Percentiles rank a stretch among this genome's conserved stretches.
Evolutionary conservation across 2,797 vertebrate species (phyloP).

Genomic region (Crenichthys baileyi): DNA sequence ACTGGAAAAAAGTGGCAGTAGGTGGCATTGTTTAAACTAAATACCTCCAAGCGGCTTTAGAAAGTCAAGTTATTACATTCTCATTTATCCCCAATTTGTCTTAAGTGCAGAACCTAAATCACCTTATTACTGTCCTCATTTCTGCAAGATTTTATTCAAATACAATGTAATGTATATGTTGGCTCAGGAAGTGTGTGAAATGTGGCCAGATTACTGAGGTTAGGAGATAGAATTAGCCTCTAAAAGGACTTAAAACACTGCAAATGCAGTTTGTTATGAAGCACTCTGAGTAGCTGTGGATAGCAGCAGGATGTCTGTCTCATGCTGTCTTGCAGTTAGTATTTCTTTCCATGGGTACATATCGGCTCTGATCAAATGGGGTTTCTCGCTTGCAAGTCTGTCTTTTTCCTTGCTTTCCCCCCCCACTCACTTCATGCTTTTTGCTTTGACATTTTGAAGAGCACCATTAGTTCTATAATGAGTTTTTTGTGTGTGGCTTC

Average conservation of each 20-base stretch:
- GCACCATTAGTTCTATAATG: conserved; percentile 71
- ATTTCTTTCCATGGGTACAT: conserved; percentile 25
- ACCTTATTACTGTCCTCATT: neutral
- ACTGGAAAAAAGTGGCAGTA: conserved; percentile 18
- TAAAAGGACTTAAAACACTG: conserved; percentile 30
- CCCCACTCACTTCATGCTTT: conserved; percentile 33
- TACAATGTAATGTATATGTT: neutral
- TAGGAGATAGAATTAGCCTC: conserved; percentile 22
- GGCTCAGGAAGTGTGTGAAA: conserved; percentile 6
- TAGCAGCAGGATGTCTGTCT: conserved; percentile 43
- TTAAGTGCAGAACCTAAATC: conserved; percentile 2
- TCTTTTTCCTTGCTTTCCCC: neutral
- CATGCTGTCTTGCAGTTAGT: conserved; percentile 34
- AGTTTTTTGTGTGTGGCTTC: conserved; percentile 59
- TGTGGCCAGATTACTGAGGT: conserved; percentile 18
- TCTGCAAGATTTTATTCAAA: neutral
- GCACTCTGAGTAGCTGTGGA: conserved; percentile 17
- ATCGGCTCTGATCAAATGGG: conserved; percentile 52
- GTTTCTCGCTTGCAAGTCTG: conserved; percentile 38
- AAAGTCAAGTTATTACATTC: conserved; percentile 11
- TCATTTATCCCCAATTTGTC: conserved; percentile 14
- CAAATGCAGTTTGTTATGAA: conserved; percentile 52
- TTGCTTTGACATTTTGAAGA: conserved; percentile 69
- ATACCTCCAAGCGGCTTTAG: neutral
- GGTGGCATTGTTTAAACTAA: conserved; percentile 31